These are phyloP conservation scores for Etheostoma spectabile DNA, from an alignment of 2,113 vertebrate species.

Conservation along the genomic window DNA sequence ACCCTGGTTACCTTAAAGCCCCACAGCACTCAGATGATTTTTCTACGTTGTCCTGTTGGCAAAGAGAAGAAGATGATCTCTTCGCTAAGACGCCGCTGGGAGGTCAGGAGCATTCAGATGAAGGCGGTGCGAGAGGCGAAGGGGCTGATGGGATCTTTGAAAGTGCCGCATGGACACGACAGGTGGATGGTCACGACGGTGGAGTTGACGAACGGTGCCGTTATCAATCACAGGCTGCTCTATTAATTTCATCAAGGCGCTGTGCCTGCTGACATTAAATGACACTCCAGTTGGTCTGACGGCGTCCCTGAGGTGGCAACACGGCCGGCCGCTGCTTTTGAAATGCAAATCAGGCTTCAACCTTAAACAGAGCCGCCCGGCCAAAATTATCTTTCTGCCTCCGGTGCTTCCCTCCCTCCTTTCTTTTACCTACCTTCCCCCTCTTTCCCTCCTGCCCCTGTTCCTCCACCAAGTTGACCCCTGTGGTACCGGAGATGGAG, in stretches of 20 bases:
- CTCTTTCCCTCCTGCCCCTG: neutral
- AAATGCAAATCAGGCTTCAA: constrained; percentile 88
- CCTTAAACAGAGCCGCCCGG: constrained; percentile 81
- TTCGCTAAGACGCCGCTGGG: neutral
- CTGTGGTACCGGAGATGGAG: constrained; percentile 63
- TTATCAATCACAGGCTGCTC: constrained; percentile 83
- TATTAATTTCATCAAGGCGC: constrained; percentile 85
- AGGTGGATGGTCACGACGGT: constrained; percentile 50
- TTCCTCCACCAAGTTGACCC: constrained; percentile 64
- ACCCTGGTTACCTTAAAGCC: constrained; percentile 38
- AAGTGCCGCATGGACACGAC: constrained; percentile 42
- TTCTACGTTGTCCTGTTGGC: constrained; percentile 2
- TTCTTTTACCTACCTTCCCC: constrained; percentile 4
- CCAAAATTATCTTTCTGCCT: constrained; percentile 69
- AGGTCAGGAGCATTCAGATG: constrained; percentile 30
- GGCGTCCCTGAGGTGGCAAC: constrained; percentile 76
- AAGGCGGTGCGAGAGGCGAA: constrained; percentile 1
- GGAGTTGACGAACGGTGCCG: constrained; percentile 39
- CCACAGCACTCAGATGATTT: neutral
- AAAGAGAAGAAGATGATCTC: constrained; percentile 18
- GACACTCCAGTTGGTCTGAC: constrained; percentile 77
- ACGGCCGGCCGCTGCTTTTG: constrained; percentile 77
- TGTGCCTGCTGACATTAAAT: constrained; percentile 83
- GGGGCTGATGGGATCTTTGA: constrained; percentile 44
- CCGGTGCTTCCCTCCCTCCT: constrained; percentile 41